Percentiles rank a stretch among this genome's conserved stretches.
Conservation (phyloP, 2,888 invertebrate species). For the Tinea semifulvella region DNA sequence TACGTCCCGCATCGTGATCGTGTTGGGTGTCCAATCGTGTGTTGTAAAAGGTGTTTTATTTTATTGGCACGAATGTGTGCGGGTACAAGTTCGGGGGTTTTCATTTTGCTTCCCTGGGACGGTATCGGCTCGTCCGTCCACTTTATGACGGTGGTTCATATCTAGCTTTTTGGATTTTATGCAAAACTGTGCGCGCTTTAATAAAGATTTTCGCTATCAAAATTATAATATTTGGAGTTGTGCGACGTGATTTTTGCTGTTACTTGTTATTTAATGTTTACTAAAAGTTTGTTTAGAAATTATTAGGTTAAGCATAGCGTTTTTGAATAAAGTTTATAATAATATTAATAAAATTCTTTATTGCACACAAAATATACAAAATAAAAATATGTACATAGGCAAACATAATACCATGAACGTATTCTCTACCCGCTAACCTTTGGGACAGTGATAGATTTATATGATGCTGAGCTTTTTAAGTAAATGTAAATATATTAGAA, state of each 20-base stretch:
- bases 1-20: slow-evolving; percentile 4
- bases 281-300: too few relatives aligned
- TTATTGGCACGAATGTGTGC: slow-evolving; percentile 13
- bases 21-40: slow-evolving; percentile 5
- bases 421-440: too few relatives aligned
- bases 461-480: too few relatives aligned
- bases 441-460: too few relatives aligned
- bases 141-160: slow-evolving; percentile 14
- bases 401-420: too few relatives aligned
- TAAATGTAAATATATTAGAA: too few relatives aligned
- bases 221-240: slow-evolving; percentile 12
- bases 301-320: too few relatives aligned
- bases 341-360: too few relatives aligned
- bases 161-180: slow-evolving; percentile 14
- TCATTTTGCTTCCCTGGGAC: slow-evolving; percentile 15
- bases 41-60: slow-evolving; percentile 8
- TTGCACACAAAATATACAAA: too few relatives aligned
- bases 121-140: slow-evolving; percentile 15
- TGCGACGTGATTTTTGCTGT: background rate
- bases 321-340: too few relatives aligned
- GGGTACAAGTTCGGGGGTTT: slow-evolving; percentile 15
- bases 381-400: too few relatives aligned
- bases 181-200: slow-evolving; percentile 12
- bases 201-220: slow-evolving; percentile 13
- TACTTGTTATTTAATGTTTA: too few relatives aligned